Base-by-base conservation (phyloP, 2,797 vertebrate species). In the Macropodus opercularis region DNA sequence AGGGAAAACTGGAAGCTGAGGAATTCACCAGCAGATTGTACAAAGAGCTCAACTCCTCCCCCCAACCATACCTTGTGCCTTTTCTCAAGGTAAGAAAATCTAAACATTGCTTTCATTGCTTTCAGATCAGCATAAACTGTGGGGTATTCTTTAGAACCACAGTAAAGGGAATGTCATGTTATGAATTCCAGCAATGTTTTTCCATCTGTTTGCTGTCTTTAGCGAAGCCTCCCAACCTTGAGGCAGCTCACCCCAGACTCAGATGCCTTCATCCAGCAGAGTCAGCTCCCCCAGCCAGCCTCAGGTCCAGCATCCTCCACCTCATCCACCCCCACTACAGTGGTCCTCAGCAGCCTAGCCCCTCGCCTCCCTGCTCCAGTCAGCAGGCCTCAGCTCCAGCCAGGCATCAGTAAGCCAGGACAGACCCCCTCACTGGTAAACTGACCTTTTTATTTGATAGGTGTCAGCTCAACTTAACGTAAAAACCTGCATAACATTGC, bases 41-140 rank as follows among this genome's bases (percentile, higher is more conserved):
- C 86, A 95, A 95, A 90, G 97, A 98, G 89, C 95, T 98, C 53
- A 98, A 95, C 88, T 98, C 98, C 80, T 96, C 95, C 85, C 96
- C 97, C 91, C 97, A 98, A 92, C 96, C 96, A 72, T 97, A 98
- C 88, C 95, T 99, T 87, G 96, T 99, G 96, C 96, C 98, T 98
- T 99, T 99, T 90, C 92, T 99, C 75, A 98, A 98, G 95, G 98
- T 98, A 90, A 89, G 17, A 44, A 41, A 22, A 2, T 14, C n/a
- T 2, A 3, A 40, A 4, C 42, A 18, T 19, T 50, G 0, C 17
- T 21, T 12, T 54, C 1, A 18, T 41, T 14, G 29, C 19, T 1
- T 23, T 2, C 6, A 36, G 19, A 38, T 43, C 11, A 22, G 23
- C 21, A 12, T 19, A 35, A 47, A 26, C 6, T 36, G 2, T 15